These are phyloP conservation scores for Salarias fasciatus DNA, from an alignment of 2,797 vertebrate genomes.

Conservation along the genomic window DNA sequence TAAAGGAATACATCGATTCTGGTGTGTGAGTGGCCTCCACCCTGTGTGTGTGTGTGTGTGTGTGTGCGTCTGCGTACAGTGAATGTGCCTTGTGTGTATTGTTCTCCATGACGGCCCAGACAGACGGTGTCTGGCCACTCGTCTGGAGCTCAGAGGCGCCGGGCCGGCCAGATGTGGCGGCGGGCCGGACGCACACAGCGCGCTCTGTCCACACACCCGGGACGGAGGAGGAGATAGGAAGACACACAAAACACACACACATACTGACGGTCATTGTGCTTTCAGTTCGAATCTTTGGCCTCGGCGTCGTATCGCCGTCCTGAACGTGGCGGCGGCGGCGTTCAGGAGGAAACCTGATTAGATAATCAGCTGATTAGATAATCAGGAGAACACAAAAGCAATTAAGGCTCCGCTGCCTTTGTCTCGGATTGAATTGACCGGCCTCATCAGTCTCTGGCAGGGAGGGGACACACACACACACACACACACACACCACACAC, in stretches of 20 bases:
- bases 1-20: too few relatives aligned
- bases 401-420: constrained; percentile 47
- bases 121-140: constrained; percentile 69
- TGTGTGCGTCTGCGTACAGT: constrained; percentile 34
- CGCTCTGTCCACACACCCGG: constrained; percentile 57
- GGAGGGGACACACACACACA: too few relatives aligned
- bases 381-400: constrained; percentile 54
- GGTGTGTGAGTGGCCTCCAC: too few relatives aligned
- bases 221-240: constrained; percentile 52
- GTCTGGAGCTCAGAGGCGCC: constrained; percentile 59
- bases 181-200: constrained; percentile 43
- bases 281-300: constrained; percentile 13
- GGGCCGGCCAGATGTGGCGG: constrained; percentile 66
- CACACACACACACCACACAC: too few relatives aligned
- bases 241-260: too few relatives aligned
- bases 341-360: constrained; percentile 49
- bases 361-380: constrained; percentile 70
- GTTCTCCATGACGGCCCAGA: constrained; percentile 63
- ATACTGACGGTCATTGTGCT: constrained; percentile 42
- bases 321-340: too few relatives aligned
- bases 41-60: too few relatives aligned
- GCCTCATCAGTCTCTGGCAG: too few relatives aligned
- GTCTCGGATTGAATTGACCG: constrained; percentile 51
- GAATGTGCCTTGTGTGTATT: constrained; percentile 68
- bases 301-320: too few relatives aligned